These are phyloP conservation scores for Heteronetta atricapilla DNA, from an alignment of 2,113 vertebrate species.

Conservation along the genomic window DNA sequence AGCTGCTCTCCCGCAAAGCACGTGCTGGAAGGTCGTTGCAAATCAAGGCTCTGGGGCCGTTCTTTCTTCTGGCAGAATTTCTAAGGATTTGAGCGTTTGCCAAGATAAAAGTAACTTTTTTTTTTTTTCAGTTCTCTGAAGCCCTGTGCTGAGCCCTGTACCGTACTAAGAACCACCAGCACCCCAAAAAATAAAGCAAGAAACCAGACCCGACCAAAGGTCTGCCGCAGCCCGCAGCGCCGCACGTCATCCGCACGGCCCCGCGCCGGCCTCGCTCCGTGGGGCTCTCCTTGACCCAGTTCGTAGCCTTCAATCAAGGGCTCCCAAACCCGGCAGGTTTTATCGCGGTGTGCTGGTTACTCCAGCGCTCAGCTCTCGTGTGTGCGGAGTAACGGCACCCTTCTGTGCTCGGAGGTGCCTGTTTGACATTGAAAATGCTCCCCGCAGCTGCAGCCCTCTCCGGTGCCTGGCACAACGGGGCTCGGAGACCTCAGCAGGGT, in stretches of 20 bases:
- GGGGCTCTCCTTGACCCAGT: background rate
- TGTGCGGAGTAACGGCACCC: background rate
- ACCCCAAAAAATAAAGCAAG: background rate
- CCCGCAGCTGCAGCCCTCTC: background rate
- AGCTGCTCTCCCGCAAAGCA: conserved; percentile 15
- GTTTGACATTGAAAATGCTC: background rate
- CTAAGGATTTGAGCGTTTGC: background rate
- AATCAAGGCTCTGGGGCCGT: background rate
- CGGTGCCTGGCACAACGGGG: background rate
- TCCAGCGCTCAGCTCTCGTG: fast-evolving
- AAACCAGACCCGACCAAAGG: background rate
- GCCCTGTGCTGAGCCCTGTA: too few species aligned
- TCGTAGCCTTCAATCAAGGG: background rate
- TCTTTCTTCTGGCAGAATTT: background rate
- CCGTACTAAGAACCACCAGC: too few species aligned
- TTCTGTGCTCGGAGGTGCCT: background rate
- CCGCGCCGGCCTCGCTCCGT: fast-evolving
- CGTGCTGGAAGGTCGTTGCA: background rate
- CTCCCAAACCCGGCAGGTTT: background rate
- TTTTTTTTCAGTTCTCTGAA: background rate
- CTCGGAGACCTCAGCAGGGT: background rate
- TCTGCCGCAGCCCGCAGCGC: background rate
- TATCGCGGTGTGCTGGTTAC: background rate
- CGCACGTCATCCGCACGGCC: fast-evolving
- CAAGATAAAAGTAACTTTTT: background rate